Evolutionary conservation across 2,888 invertebrate species (phyloP), one percentile per base, ranked within the genome.

Genomic region (Acanthosepion lycidas): DNA sequence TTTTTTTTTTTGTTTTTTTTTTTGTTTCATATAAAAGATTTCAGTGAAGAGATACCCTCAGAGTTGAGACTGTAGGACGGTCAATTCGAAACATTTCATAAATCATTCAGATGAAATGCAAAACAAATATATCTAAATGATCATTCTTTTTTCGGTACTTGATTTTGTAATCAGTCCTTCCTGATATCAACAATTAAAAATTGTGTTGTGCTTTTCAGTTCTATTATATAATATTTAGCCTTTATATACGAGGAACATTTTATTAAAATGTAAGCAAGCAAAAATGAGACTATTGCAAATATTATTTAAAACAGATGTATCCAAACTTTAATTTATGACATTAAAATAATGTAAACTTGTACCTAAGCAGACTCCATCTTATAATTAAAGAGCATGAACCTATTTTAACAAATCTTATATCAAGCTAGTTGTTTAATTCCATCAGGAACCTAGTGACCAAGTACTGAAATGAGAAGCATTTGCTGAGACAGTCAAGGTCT

Each of bases 1-100:
- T 78, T 78, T n/a, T n/a, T 78, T 78, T 78, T 78, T 78, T 78
- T 78, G n/a, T n/a, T n/a, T 78, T 78, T 78, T 78, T 78, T 78
- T 26, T 28, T 64, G 6, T 18, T 33, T n/a, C 78, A 78, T 33
- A 33, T 78, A 15, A 42, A 33, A 8, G n/a, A 78, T 78, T 78
- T 78, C 18, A n/a, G 6, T 78, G 33, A 78, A 78, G 33, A 78
- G 78, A 78, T 15, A 33, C 15, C n/a, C n/a, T 33, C 78, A n/a
- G 78, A 78, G n/a, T 78, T 78, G 78, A n/a, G 33, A n/a, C 18
- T 78, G n/a, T 33, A 78, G 78, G 33, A 78, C n/a, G 3, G 33
- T 78, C 78, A 78, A 33, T 33, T 78, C n/a, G 12, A 78, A 9
- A 78, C n/a, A 78, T 64, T 64, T 23, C 64, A 64, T 78, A 78